Conservation (phyloP, 2,113 vertebrate species). For the Pteruthius melanotis region DNA sequence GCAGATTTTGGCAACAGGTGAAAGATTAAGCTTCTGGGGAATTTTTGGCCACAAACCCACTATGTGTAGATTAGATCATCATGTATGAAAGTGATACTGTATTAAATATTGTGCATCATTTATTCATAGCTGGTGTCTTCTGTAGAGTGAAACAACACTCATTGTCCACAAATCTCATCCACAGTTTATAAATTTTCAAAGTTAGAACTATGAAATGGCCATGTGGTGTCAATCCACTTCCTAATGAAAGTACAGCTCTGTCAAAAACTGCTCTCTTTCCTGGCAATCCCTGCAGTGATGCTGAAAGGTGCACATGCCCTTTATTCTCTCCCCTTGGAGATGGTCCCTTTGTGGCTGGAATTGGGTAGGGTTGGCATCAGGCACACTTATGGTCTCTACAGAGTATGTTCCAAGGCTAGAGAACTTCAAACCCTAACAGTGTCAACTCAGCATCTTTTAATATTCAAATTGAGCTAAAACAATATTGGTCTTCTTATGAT, state of each 20-base stretch:
- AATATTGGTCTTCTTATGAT: background rate
- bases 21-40: background rate
- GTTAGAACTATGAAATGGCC: background rate
- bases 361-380: background rate
- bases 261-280: background rate
- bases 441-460: background rate
- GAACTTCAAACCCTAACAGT: background rate
- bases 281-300: background rate
- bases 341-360: constrained; percentile 49
- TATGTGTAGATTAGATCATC: background rate
- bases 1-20: background rate
- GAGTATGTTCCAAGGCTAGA: background rate
- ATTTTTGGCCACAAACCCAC: background rate
- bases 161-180: background rate
- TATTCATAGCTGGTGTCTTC: background rate
- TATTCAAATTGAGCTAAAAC: background rate
- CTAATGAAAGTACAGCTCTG: background rate
- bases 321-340: background rate
- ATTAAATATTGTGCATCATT: background rate
- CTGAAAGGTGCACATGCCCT: background rate
- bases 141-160: background rate
- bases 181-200: background rate
- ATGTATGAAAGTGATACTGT: background rate
- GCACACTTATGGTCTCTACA: background rate
- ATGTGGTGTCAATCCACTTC: background rate